Conservation (phyloP, 2,888 invertebrate species). For the Hermodice carunculata region DNA sequence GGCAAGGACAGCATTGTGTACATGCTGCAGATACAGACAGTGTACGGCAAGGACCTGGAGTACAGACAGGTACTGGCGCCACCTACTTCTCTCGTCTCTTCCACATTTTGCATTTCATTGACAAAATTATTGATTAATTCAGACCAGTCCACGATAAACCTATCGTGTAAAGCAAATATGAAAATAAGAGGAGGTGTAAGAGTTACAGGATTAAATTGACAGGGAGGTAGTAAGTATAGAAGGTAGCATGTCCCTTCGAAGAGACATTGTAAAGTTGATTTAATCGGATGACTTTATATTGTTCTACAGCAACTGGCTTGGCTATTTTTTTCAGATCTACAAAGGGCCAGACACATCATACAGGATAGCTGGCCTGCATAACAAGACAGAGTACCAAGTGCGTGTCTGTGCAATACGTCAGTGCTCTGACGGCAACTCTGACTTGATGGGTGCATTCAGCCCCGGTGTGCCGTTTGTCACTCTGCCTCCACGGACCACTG, state of each 20-base stretch:
- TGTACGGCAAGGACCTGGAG: conserved; percentile 74
- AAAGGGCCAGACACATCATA: conserved; percentile 70
- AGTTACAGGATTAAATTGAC: too few species aligned
- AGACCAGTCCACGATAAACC: too few species aligned
- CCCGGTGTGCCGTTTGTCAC: conserved; percentile 76
- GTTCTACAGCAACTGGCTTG: too few species aligned
- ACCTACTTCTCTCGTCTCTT: too few species aligned
- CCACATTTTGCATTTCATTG: too few species aligned
- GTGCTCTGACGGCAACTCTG: conserved; percentile 72
- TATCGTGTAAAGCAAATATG: too few species aligned
- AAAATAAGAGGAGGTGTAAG: too few species aligned
- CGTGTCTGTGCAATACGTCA: conserved; percentile 84
- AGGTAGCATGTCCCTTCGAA: too few species aligned
- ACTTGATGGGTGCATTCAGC: conserved; percentile 81
- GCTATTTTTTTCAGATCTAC: conserved; percentile 69
- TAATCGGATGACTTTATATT: too few species aligned
- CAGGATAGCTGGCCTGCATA: conserved; percentile 78
- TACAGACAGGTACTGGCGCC: conserved; percentile 80
- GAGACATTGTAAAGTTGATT: too few species aligned
- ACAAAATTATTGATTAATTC: too few species aligned
- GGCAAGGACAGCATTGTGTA: conserved; percentile 79
- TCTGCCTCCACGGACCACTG: conserved; percentile 56
- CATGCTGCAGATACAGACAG: conserved; percentile 77
- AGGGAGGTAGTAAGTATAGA: too few species aligned
- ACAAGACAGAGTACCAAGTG: conserved; percentile 82